A percentile compares a stretch with the other conserved stretches of the same genome.
phyloP scores from a whole-genome alignment of 2,797 vertebrate species.

The Hephaestus fuliginosus region DNA sequence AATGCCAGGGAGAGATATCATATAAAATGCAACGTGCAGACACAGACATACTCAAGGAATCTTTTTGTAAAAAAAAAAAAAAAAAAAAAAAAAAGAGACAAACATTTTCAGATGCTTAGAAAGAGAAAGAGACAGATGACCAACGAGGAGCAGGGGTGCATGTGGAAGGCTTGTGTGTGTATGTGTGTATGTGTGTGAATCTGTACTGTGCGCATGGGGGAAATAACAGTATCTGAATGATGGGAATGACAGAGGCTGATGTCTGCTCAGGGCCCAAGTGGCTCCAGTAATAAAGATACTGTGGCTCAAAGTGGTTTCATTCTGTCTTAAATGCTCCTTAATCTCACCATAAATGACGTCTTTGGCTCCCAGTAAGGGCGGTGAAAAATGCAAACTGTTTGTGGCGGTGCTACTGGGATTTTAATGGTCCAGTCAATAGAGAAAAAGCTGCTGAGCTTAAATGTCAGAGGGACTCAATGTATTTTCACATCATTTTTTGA shows the following conservation, averaged over 20 bases:
- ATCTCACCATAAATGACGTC: conserved; percentile 71
- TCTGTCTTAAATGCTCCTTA: conserved; percentile 77
- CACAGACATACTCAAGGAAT: not conserved
- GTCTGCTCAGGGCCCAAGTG: conserved; percentile 74
- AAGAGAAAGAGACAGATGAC: conserved; percentile 24
- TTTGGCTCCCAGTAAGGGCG: conserved; percentile 59
- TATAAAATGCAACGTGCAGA: conserved; percentile 38
- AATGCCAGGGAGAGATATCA: conserved; percentile 36
- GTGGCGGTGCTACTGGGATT: conserved; percentile 51
- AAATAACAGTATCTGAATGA: conserved; percentile 77
- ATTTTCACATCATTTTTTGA: conserved; percentile 23
- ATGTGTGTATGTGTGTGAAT: conserved; percentile 32
- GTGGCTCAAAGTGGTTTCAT: conserved; percentile 69
- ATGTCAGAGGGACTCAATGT: conserved; percentile 28
- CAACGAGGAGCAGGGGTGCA: conserved; percentile 35
- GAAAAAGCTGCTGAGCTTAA: conserved; percentile 39
- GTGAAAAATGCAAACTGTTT: conserved; percentile 66
- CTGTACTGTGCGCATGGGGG: conserved; percentile 26
- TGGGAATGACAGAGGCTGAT: conserved; percentile 76
- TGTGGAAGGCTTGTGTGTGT: not conserved
- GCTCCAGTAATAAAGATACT: conserved; percentile 72
- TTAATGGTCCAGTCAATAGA: conserved; percentile 42
- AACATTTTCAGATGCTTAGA: not conserved
- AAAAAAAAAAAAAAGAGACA: not conserved
- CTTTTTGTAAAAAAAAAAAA: not conserved